Base-by-base conservation (phyloP, 1,140 invertebrate species). In the Eupristina koningsbergeri region DNA sequence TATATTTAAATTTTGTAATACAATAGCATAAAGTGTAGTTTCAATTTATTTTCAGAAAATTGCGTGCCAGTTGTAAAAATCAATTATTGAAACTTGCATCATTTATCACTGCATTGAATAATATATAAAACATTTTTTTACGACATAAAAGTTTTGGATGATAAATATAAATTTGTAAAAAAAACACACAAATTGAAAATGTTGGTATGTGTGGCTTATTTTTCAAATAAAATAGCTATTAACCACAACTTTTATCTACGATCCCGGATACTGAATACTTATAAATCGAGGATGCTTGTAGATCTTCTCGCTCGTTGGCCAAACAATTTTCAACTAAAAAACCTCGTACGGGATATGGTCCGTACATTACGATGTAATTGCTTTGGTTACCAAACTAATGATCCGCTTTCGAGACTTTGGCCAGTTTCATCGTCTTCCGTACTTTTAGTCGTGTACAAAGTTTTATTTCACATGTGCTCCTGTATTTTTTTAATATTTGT, bases 311-410 rank as follows among this genome's bases (percentile, higher is more conserved):
- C n/a, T 29, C 26, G 15, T 39, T 47, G 19, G 31, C 50, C 34
- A 63, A 63, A 58, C 45, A 77, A 13, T 77, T 39, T 77, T n/a
- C 26, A 77, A 53, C 29, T 61, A 26, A 26, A 77, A 58, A 61
- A 3, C 50, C 22, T 19, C 19, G 13, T 50, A 39, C 26, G 11
- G 15, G 13, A 45, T n/a, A 61, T 2, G n/a, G 34, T 41, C 26
- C 13, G 3, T 36, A 36, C 22, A 31, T 77, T 39, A 41, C 19
- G 6, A 39, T 53, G 63, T 41, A 47, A 79, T 69, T 9, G 41
- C 63, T 64, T 63, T 45, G 36, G 58, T 39, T 36, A 61, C 19
- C n/a, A 45, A 78, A 78, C 36, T 45, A 78, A 64, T 78, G 39
- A 22, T 1, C 34, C 64, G 34, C 41, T n/a, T n/a, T 71, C 26